These are phyloP conservation scores for Puntigrus tetrazona DNA, from an alignment of 2,113 vertebrate genomes.

Conservation along the genomic window DNA sequence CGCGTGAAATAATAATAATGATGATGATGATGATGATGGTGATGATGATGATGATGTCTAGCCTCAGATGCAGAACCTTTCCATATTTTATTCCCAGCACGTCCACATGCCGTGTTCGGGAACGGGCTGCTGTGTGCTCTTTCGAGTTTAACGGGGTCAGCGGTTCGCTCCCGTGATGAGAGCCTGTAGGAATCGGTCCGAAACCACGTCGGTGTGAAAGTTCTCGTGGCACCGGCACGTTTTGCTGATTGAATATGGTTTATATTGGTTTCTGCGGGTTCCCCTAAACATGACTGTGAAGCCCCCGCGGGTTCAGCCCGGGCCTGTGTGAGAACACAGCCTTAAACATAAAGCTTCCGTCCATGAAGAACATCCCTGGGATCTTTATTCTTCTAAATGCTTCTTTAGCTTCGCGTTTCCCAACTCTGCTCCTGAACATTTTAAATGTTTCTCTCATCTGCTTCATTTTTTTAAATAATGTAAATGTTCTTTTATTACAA, in stretches of 20 bases:
- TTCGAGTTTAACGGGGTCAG: conserved; percentile 40
- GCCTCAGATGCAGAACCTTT: conserved; percentile 34
- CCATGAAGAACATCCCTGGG: too few species aligned
- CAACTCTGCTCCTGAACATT: neutral
- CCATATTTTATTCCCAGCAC: conserved; percentile 75
- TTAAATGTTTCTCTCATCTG: neutral
- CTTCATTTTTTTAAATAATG: too few species aligned
- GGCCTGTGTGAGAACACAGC: neutral
- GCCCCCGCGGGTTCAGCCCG: neutral
- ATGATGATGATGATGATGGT: too few species aligned
- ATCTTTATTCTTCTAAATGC: too few species aligned
- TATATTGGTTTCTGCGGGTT: too few species aligned
- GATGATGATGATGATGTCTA: conserved; percentile 31
- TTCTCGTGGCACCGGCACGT: neutral
- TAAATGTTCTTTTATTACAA: neutral
- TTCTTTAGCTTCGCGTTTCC: neutral
- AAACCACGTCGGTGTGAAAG: neutral
- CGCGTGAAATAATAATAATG: conserved; percentile 1
- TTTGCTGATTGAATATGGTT: neutral
- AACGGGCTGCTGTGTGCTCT: conserved; percentile 60
- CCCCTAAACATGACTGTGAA: neutral
- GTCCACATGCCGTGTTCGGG: conserved; percentile 79
- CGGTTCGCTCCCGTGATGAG: neutral
- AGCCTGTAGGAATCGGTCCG: neutral
- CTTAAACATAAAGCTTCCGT: neutral